Conservation (phyloP, 2,113 vertebrate species). For the Felis chaus region DNA sequence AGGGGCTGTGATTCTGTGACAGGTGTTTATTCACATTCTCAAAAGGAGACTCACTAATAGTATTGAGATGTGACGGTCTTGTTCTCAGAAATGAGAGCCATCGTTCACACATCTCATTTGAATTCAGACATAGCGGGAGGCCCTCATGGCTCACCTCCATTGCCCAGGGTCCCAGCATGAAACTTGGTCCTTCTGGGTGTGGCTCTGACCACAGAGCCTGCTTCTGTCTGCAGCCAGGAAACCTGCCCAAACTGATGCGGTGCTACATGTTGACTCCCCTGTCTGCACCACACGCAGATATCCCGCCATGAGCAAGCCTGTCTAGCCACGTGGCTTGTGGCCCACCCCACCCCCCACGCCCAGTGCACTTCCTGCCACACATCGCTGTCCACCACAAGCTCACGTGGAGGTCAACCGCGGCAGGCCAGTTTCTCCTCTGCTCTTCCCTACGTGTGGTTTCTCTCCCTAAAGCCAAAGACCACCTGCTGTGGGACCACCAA, state of each 20-base stretch:
- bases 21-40: background rate
- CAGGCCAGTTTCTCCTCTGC: background rate
- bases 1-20: background rate
- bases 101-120: background rate
- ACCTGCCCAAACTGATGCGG: background rate
- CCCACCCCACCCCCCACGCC: no score
- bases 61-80: background rate
- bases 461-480: background rate
- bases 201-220: background rate
- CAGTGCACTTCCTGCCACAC: background rate
- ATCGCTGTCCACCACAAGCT: background rate
- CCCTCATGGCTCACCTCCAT: fast-evolving
- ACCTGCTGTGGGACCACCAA: background rate
- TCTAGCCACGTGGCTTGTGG: background rate
- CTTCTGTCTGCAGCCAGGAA: background rate
- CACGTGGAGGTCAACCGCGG: background rate
- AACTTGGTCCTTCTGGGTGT: no score
- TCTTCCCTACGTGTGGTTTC: background rate
- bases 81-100: background rate
- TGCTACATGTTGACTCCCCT: no score
- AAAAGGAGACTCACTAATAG: background rate
- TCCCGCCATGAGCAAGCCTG: background rate
- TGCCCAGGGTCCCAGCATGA: no score
- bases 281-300: fast-evolving
- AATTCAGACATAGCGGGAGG: background rate